These are phyloP conservation scores for Acrobasis repandana DNA, from an alignment of 2,888 invertebrate genomes.

Conservation along the genomic window DNA sequence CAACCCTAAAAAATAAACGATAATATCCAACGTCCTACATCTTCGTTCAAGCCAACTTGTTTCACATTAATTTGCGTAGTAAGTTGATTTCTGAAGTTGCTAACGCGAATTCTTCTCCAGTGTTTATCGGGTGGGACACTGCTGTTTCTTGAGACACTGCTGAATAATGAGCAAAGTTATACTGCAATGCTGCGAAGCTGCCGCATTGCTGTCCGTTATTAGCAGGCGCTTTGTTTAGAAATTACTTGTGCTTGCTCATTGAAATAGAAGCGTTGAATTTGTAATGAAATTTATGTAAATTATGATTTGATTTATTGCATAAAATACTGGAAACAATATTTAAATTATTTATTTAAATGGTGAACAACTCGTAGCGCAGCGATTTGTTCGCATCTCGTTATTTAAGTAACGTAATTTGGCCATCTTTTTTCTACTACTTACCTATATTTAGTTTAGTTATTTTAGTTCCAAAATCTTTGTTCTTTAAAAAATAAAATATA, in stretches of 20 bases:
- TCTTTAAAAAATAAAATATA: too few relatives aligned
- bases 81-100: conserved; percentile 29
- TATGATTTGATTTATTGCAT: not conserved
- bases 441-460: too few relatives aligned
- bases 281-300: not conserved
- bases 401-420: too few relatives aligned
- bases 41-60: conserved; percentile 10
- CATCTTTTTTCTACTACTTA: too few relatives aligned
- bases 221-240: conserved; percentile 26
- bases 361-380: too few relatives aligned
- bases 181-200: conserved; percentile 27
- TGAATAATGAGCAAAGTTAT: conserved; percentile 33
- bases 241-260: not conserved
- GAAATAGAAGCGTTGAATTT: conserved; percentile 3
- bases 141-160: conserved; percentile 15
- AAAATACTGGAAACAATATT: too few relatives aligned
- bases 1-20: too few relatives aligned
- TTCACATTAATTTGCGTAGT: conserved; percentile 23
- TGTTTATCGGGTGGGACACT: conserved; percentile 27
- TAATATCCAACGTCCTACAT: not conserved
- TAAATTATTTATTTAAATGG: too few relatives aligned
- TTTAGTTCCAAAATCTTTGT: too few relatives aligned
- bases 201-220: conserved; percentile 25
- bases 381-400: too few relatives aligned
- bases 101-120: conserved; percentile 30